phyloP scores from a whole-genome alignment of 2,113 vertebrate species.

The Istiophorus platypterus region DNA sequence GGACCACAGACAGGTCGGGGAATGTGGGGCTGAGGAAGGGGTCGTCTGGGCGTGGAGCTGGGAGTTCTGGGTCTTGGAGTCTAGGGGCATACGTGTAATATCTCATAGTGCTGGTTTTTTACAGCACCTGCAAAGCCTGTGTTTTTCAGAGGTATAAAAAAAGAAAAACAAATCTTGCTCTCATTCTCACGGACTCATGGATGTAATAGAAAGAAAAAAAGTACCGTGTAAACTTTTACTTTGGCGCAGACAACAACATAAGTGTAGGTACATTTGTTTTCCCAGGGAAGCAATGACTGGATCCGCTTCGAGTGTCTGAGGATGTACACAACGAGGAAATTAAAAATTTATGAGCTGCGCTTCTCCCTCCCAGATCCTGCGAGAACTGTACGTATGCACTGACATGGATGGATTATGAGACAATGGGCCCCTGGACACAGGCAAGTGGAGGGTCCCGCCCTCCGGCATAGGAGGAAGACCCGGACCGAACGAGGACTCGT shows the following conservation, averaged over 20 bases:
- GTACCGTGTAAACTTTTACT: not conserved
- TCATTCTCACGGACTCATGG: not conserved
- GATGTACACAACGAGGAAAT: not conserved
- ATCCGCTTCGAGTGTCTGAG: conserved; percentile 13
- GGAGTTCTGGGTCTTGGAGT: conserved; percentile 45
- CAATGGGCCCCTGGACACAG: not conserved
- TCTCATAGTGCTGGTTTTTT: conserved; percentile 14
- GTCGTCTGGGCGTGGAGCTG: conserved; percentile 60
- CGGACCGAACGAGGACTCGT: not conserved
- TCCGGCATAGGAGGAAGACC: too few species aligned
- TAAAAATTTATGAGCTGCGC: not conserved
- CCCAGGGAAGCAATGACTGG: not conserved
- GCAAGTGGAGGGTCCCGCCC: not conserved
- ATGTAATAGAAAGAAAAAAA: conserved; percentile 8
- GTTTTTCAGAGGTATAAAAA: not conserved
- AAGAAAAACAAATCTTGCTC: not conserved
- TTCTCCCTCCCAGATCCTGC: not conserved
- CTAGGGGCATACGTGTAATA: not conserved
- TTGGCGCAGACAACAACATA: not conserved
- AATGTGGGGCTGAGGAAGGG: conserved; percentile 65
- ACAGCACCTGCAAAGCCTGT: not conserved
- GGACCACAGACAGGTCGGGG: conserved; percentile 63
- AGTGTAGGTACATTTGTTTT: not conserved
- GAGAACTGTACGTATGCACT: conserved; percentile 9
- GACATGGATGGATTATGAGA: not conserved